These are phyloP conservation scores for Poeciliopsis gracilis DNA, from an alignment of 2,797 vertebrate species.

Conservation along the genomic window DNA sequence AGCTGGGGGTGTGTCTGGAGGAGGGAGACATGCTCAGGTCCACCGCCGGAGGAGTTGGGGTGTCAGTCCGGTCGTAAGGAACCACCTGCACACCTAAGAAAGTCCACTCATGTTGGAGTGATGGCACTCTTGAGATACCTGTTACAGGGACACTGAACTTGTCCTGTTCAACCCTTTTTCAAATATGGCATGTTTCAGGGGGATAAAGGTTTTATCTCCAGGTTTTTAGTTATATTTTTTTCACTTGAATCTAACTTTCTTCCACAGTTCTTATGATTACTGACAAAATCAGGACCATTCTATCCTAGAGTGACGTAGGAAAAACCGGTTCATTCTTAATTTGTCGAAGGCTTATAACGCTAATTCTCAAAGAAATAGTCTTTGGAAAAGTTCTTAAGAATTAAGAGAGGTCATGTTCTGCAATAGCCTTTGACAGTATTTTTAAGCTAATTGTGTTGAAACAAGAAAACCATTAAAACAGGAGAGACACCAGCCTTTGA, in stretches of 20 bases:
- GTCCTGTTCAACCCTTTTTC: not conserved
- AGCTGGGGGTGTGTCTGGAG: slow-evolving; percentile 81
- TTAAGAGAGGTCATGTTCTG: not conserved
- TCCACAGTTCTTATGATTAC: not conserved
- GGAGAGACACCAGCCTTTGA: not conserved
- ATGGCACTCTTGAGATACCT: slow-evolving; percentile 4
- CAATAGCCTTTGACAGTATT: not conserved
- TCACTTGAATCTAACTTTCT: not conserved
- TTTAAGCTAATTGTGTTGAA: not conserved
- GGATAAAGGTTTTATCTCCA: not conserved
- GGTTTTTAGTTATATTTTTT: not conserved
- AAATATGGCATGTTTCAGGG: not conserved
- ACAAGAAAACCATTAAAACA: not conserved
- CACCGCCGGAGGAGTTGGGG: slow-evolving; percentile 85
- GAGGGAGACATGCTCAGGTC: slow-evolving; percentile 93
- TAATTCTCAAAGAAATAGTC: not conserved
- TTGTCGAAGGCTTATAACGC: not conserved
- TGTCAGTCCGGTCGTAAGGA: slow-evolving; percentile 83
- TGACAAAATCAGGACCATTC: not conserved
- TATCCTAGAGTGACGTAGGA: not conserved
- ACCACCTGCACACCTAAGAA: slow-evolving; percentile 82
- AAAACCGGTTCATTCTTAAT: not conserved
- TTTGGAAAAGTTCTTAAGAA: not conserved
- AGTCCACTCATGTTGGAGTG: slow-evolving; percentile 34
- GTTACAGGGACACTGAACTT: not conserved